Evolutionary conservation across 2,888 invertebrate genomes (phyloP).

Genomic region (Plemyria rubiginata): DNA sequence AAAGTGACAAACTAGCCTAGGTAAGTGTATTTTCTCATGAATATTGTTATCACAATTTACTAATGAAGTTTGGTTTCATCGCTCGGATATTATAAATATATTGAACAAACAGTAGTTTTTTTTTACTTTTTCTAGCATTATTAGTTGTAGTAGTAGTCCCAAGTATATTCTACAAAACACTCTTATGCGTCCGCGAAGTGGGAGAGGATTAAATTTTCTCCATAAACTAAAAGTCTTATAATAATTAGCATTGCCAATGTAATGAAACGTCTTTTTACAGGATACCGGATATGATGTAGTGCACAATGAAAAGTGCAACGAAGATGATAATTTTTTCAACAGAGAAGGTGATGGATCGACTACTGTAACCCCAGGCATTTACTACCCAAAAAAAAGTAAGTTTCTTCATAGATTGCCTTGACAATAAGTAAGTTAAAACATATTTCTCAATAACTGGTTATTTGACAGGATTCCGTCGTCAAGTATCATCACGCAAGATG

Average conservation of each 20-base stretch:
- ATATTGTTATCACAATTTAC: too few relatives aligned
- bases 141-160: too few relatives aligned
- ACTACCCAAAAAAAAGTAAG: constrained; percentile 67
- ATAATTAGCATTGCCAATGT: neutral
- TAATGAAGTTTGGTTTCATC: too few relatives aligned
- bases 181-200: too few relatives aligned
- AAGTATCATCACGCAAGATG: constrained; percentile 41
- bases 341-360: constrained; percentile 13
- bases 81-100: too few relatives aligned
- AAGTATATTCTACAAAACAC: too few relatives aligned
- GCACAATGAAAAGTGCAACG: constrained; percentile 2
- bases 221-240: too few relatives aligned
- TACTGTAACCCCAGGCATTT: constrained; percentile 62
- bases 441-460: neutral
- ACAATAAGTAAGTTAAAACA: neutral
- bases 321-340: neutral
- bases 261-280: constrained; percentile 1
- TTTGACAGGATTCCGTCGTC: constrained; percentile 43
- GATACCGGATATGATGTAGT: constrained; percentile 10
- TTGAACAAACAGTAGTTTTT: too few relatives aligned
- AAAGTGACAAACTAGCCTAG: too few relatives aligned
- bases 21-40: too few relatives aligned
- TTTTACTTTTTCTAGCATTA: too few relatives aligned
- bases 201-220: too few relatives aligned
- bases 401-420: constrained; percentile 17